phyloP scores from a whole-genome alignment of 2,888 invertebrate genomes.

The Chymomyza caudatula region DNA sequence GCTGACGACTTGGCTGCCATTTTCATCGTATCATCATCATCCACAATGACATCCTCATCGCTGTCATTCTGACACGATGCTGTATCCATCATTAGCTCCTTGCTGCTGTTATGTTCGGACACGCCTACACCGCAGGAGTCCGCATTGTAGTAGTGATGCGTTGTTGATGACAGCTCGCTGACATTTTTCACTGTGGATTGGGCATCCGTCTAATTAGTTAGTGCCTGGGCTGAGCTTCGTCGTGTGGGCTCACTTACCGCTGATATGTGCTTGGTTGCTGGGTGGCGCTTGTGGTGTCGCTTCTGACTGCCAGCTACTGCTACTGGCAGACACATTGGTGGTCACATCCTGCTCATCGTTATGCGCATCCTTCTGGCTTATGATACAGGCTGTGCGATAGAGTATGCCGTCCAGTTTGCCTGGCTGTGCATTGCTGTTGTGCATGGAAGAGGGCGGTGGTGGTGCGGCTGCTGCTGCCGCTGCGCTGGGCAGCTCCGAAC shows the following conservation, averaged over 20 bases:
- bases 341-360: conserved; percentile 73
- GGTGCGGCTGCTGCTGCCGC: conserved; percentile 23
- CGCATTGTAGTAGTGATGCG: conserved; percentile 77
- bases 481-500: conserved; percentile 66
- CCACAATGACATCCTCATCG: conserved; percentile 78
- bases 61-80: conserved; percentile 76
- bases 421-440: conserved; percentile 71
- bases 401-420: conserved; percentile 76
- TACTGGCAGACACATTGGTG: conserved; percentile 64
- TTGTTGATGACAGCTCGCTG: conserved; percentile 77
- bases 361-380: conserved; percentile 72
- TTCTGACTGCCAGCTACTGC: conserved; percentile 44
- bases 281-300: conserved; percentile 31
- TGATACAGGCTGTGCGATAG: conserved; percentile 76
- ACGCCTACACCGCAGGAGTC: conserved; percentile 75
- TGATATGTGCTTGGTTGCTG: conserved; percentile 71
- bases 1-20: conserved; percentile 55
- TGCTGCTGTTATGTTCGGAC: conserved; percentile 52
- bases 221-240: not conserved
- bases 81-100: conserved; percentile 72
- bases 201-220: not conserved
- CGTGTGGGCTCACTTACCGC: conserved; percentile 52
- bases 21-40: conserved; percentile 76
- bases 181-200: conserved; percentile 74
- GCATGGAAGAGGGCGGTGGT: conserved; percentile 56